Base-by-base conservation (phyloP, 2,888 invertebrate species). In the Antheraea assamensis region DNA sequence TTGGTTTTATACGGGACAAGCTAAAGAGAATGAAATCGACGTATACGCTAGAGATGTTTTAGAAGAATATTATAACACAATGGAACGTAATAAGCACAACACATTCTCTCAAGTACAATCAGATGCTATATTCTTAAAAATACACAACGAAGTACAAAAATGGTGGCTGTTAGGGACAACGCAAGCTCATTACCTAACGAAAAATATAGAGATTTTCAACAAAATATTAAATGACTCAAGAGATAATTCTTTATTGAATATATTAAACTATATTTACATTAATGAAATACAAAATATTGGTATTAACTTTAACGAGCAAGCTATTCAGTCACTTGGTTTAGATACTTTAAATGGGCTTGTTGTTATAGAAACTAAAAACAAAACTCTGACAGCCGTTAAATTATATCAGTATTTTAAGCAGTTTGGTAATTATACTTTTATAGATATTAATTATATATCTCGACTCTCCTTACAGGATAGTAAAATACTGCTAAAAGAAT, bases 151-250 rank as follows among this genome's bases (percentile, higher is more conserved):
- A 13, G 66, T 79, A 64, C 79, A 79, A 71, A 78, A 73, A 52
- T 80, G 81, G 81, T 80, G 79, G 78, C 75, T 76, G 76, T 0
- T 42, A 75, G 24, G 27, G 5, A 64, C 61, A 75, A 75, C 2
- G 71, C 74, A 31, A 74, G 15, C 71, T 7, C 35, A 71, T 24
- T 71, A 71, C 10, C 8, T 71, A 35, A 35, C 71, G 8, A 52
- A 42, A 31, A 7, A 58, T 17, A 42, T 19, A 17, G 24, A 71
- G 2, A n/a, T 35, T 35, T 58, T 71, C 21, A 24, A 58, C 24
- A 61, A 31, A 17, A 35, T 61, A 21, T 42, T 71, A 13, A 71
- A n/a, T 58, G 71, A 71, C 3, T 17, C 30, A 2, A 24, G 21
- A 10, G 19, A 24, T 21, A 71, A 71, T 21, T 21, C n/a, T 19